These are phyloP conservation scores for Dasyornis broadbenti DNA, from an alignment of 2,113 vertebrate genomes.

Conservation along the genomic window DNA sequence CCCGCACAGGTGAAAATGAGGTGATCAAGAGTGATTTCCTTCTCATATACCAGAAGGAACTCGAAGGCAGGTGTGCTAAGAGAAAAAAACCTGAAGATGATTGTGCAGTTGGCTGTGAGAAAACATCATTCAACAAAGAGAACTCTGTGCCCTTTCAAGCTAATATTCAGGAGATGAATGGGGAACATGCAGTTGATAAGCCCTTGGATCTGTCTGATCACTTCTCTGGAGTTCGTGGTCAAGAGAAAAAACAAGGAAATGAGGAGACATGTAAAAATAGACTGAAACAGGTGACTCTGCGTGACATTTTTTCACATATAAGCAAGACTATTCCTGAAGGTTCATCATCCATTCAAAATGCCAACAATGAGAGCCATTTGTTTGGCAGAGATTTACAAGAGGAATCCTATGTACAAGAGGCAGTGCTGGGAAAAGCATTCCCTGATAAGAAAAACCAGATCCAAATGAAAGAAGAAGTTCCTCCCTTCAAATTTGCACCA, in stretches of 20 bases:
- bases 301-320: conserved; percentile 45
- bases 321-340: conserved; percentile 59
- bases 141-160: conserved; percentile 53
- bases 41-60: conserved; percentile 5
- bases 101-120: conserved; percentile 43
- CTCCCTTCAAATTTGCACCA: conserved; percentile 57
- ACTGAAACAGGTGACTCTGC: conserved; percentile 67
- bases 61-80: conserved; percentile 62
- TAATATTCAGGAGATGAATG: conserved; percentile 12
- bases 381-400: conserved; percentile 50
- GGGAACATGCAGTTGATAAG: conserved; percentile 67
- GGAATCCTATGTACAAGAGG: conserved; percentile 46
- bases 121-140: conserved; percentile 72
- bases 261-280: conserved; percentile 62
- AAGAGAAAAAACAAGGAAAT: conserved; percentile 65
- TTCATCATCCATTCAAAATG: conserved; percentile 16
- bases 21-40: not conserved
- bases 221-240: conserved; percentile 56
- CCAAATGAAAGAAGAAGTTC: conserved; percentile 65
- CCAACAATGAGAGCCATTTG: conserved; percentile 11
- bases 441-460: conserved; percentile 50
- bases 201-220: conserved; percentile 78
- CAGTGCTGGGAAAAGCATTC: conserved; percentile 19
- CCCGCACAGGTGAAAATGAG: conserved; percentile 15
- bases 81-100: conserved; percentile 72